Conservation (phyloP, 2,888 invertebrate species). For the Frankliniella fusca region DNA sequence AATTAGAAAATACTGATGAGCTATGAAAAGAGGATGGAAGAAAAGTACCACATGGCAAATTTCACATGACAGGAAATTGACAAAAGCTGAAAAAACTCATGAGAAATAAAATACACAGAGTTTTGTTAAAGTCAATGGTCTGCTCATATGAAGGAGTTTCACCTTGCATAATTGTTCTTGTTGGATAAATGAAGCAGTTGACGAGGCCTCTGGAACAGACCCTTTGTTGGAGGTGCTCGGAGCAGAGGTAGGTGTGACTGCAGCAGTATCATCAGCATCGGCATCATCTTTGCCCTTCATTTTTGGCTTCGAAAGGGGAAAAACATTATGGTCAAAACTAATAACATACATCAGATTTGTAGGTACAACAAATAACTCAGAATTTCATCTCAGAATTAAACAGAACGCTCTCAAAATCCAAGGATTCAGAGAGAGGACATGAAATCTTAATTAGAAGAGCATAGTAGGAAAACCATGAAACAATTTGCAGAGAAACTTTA, state of each 20-base stretch:
- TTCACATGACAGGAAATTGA: not conserved
- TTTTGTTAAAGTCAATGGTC: not conserved
- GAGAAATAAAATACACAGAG: not conserved
- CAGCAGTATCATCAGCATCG: not conserved
- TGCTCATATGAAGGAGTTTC: not conserved
- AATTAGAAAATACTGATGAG: not conserved
- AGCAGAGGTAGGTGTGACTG: not conserved
- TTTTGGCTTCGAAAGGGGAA: not conserved
- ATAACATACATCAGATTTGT: not conserved
- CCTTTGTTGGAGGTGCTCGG: not conserved
- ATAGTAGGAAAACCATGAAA: too few species aligned
- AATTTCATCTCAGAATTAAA: not conserved
- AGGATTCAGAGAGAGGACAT: too few species aligned
- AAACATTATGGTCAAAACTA: not conserved
- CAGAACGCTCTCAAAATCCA: too few species aligned
- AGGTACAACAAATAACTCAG: not conserved
- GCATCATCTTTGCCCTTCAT: constrained; percentile 13
- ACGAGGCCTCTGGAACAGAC: not conserved
- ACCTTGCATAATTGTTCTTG: not conserved
- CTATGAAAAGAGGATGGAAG: not conserved
- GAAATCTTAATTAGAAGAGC: too few species aligned
- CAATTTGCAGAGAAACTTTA: too few species aligned
- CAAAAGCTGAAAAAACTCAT: not conserved
- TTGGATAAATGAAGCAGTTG: not conserved
- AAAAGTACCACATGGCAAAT: not conserved